Evolutionary conservation across 2,888 invertebrate genomes (phyloP).

Genomic region (Microdon myrmicae): DNA sequence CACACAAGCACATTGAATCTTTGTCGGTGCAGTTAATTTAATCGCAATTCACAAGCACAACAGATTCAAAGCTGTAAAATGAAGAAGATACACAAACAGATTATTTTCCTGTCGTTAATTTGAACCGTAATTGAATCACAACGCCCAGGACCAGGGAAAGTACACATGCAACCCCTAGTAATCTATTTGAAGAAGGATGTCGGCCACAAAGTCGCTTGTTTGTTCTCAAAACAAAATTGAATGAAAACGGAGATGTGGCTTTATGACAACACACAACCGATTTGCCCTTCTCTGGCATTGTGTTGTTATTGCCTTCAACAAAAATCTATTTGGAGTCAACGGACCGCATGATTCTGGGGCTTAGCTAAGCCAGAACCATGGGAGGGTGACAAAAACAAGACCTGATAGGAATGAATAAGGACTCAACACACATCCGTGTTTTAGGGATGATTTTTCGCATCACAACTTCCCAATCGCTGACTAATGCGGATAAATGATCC

Average conservation of each 20-base stretch:
- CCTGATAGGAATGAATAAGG: constrained; percentile 47
- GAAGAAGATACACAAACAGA: constrained; percentile 45
- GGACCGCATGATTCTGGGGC: constrained; percentile 44
- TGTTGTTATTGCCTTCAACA: constrained; percentile 35
- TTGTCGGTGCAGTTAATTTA: constrained; percentile 42
- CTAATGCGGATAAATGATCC: constrained; percentile 66
- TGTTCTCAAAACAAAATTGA: constrained; percentile 47
- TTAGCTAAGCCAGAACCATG: constrained; percentile 21
- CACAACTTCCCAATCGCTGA: constrained; percentile 45
- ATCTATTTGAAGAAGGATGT: constrained; percentile 39
- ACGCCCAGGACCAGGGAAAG: constrained; percentile 11
- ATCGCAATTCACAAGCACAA: constrained; percentile 25
- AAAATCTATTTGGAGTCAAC: constrained; percentile 39
- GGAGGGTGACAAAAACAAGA: constrained; percentile 26
- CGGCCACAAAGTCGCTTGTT: constrained; percentile 50
- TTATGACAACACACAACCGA: constrained; percentile 39
- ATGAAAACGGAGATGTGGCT: constrained; percentile 40
- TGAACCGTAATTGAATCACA: constrained; percentile 39
- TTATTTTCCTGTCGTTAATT: constrained; percentile 51
- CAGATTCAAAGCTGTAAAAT: constrained; percentile 11
- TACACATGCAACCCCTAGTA: constrained; percentile 7
- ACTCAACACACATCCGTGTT: constrained; percentile 10
- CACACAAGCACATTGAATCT: constrained; percentile 22
- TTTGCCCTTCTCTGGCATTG: neutral
- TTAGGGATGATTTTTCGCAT: constrained; percentile 48